phyloP scores from a whole-genome alignment of 1,140 invertebrate genomes.

The Drusus annulatus region DNA sequence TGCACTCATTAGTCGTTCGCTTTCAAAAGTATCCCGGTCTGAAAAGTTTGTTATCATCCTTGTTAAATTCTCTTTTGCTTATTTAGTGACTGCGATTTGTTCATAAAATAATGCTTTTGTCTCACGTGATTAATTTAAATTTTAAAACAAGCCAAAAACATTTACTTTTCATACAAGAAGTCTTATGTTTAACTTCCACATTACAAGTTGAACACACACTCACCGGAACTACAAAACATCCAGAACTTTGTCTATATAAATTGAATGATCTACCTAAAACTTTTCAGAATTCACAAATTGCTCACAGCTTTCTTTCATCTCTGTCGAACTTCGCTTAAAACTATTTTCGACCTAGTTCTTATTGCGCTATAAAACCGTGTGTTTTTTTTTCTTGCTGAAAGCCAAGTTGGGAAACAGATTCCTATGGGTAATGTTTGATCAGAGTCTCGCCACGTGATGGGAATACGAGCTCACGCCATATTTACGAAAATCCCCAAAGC shows the following conservation, averaged over 20 bases:
- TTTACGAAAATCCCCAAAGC: slow-evolving; percentile 15
- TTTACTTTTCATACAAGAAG: too few relatives aligned
- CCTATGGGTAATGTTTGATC: slow-evolving; percentile 17
- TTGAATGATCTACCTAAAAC: slow-evolving; percentile 6
- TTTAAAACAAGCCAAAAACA: too few relatives aligned
- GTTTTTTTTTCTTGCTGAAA: neutral
- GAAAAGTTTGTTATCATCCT: too few relatives aligned
- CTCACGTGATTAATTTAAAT: too few relatives aligned
- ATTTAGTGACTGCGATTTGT: too few relatives aligned
- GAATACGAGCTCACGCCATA: neutral
- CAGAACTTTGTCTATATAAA: neutral
- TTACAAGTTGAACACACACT: too few relatives aligned
- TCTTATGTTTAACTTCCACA: too few relatives aligned
- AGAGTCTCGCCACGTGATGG: slow-evolving; percentile 7
- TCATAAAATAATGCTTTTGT: too few relatives aligned
- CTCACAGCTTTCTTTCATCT: neutral
- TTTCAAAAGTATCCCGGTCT: too few relatives aligned
- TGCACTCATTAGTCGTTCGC: too few relatives aligned
- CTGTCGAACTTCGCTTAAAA: slow-evolving; percentile 8
- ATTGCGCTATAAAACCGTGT: neutral
- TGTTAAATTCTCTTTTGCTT: too few relatives aligned
- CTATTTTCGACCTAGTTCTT: neutral
- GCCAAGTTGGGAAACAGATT: neutral
- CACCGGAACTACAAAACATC: neutral
- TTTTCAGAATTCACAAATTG: slow-evolving; percentile 14